Percentiles rank a stretch among this genome's conserved stretches.
These are phyloP conservation scores for Heterodera schachtii DNA, from an alignment of 1,140 invertebrate species.

Conservation along the genomic window DNA sequence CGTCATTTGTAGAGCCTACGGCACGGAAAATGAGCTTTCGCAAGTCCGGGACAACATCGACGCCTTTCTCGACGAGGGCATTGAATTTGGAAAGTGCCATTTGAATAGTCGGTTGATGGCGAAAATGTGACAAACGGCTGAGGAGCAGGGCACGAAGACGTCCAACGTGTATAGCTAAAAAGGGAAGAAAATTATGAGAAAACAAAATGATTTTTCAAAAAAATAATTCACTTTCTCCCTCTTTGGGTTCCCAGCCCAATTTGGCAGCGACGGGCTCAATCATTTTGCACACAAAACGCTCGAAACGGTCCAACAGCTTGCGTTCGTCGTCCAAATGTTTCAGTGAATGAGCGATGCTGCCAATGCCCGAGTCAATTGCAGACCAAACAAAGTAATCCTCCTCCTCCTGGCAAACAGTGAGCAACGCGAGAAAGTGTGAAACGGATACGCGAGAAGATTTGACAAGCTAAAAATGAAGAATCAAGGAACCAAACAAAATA, in stretches of 20 bases:
- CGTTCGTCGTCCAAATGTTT: constrained; percentile 47
- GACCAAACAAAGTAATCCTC: constrained; percentile 63
- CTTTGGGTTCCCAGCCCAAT: constrained; percentile 67
- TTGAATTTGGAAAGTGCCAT: constrained; percentile 77
- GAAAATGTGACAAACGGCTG: constrained; percentile 78
- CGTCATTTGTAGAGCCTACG: constrained; percentile 76
- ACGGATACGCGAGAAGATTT: constrained; percentile 46
- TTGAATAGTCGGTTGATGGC: constrained; percentile 76
- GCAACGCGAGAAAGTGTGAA: constrained; percentile 58
- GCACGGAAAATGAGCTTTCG: constrained; percentile 80
- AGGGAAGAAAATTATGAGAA: no score
- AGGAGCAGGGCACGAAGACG: constrained; percentile 84
- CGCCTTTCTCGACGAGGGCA: constrained; percentile 72
- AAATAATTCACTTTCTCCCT: constrained; percentile 57
- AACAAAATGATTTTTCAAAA: no score
- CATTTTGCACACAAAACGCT: constrained; percentile 63
- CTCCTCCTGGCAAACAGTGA: constrained; percentile 51
- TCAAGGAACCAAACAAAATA: neutral
- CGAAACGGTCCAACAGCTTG: constrained; percentile 61
- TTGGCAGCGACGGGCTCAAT: constrained; percentile 64
- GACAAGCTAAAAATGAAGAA: constrained; percentile 69
- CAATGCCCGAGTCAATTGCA: constrained; percentile 47
- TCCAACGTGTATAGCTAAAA: constrained; percentile 71
- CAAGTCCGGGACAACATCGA: constrained; percentile 82
- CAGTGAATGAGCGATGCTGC: constrained; percentile 33